phyloP scores from a whole-genome alignment of 2,113 vertebrate species.

The Delphinus delphis region DNA sequence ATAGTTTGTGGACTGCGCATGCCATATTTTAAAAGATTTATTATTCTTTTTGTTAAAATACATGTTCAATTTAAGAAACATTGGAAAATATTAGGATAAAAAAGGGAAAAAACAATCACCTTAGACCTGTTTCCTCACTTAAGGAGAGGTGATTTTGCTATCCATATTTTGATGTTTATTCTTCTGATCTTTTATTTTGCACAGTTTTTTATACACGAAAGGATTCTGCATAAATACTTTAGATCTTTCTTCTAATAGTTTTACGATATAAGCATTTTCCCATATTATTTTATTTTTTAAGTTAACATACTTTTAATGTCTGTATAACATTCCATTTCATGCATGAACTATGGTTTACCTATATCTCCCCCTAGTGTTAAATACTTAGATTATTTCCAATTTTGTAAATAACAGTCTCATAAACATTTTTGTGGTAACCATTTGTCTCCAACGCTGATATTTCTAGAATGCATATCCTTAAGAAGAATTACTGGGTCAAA shows the following conservation, averaged over 20 bases:
- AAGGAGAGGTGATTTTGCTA: not conserved
- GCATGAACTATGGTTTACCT: not conserved
- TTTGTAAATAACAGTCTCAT: not conserved
- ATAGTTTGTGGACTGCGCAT: not conserved
- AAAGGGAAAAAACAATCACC: not conserved
- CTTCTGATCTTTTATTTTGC: not conserved
- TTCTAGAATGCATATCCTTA: not conserved
- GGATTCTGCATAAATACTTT: not conserved
- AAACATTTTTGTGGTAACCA: not conserved
- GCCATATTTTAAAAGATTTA: conserved; percentile 10
- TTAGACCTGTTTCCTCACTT: not conserved
- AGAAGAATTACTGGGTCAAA: not conserved
- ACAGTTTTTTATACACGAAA: not conserved
- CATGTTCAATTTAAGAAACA: not conserved
- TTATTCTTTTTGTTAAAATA: conserved; percentile 4
- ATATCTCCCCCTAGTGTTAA: not conserved
- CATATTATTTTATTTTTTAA: not conserved
- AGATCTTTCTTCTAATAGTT: not conserved
- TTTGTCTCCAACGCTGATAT: not conserved
- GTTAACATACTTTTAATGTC: not conserved
- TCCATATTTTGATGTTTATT: not conserved
- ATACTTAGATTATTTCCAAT: conserved; percentile 6
- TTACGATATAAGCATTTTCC: not conserved
- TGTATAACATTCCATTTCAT: not conserved
- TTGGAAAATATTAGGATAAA: not conserved